phyloP scores from a whole-genome alignment of 2,888 invertebrate species.

The Iphiclides podalirius region DNA sequence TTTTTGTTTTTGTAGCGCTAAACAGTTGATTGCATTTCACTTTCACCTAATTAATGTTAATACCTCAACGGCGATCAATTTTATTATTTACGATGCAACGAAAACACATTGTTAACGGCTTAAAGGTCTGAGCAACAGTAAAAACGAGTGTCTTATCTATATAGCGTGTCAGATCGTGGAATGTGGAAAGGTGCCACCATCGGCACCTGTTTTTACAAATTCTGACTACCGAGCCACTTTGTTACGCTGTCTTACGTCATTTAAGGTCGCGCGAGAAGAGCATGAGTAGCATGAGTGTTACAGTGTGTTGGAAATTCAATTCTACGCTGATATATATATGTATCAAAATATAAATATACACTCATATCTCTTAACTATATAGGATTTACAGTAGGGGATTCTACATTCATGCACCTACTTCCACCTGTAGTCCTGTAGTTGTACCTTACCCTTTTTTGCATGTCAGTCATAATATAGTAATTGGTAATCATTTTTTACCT shows the following conservation, averaged over 20 bases:
- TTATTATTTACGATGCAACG: slow-evolving; percentile 14
- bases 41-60: slow-evolving; percentile 61
- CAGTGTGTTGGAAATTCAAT: too few species aligned
- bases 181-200: background rate
- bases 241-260: background rate
- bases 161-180: background rate
- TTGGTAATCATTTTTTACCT: too few species aligned
- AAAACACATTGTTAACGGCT: slow-evolving; percentile 20
- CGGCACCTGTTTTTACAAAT: background rate
- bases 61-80: slow-evolving; percentile 25
- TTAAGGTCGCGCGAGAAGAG: background rate
- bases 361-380: too few species aligned
- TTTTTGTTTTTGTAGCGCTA: slow-evolving; percentile 43
- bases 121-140: slow-evolving; percentile 9
- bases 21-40: slow-evolving; percentile 45
- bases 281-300: too few species aligned
- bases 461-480: too few species aligned
- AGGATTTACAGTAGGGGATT: too few species aligned
- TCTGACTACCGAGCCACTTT: background rate
- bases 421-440: too few species aligned
- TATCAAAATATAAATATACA: too few species aligned
- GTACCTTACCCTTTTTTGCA: too few species aligned
- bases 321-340: too few species aligned
- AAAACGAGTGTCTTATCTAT: background rate
- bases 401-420: too few species aligned